Base-by-base conservation (phyloP, 1,140 invertebrate genomes). In the Andricus grossulariae region DNA sequence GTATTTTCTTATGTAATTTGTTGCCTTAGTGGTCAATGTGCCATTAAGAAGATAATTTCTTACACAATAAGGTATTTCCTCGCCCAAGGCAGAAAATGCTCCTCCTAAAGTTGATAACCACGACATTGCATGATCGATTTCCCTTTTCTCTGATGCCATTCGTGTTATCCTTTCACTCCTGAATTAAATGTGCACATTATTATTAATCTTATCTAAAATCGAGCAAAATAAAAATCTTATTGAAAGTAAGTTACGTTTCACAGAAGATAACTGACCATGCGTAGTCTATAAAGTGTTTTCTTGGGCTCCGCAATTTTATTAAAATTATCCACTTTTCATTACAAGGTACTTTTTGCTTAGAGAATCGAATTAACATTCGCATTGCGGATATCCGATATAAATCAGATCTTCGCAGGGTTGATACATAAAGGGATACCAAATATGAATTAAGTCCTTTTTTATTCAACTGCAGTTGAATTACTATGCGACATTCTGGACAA, bases 41-140 rank as follows among this genome's bases (percentile, higher is more conserved):
- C 16, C 16, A 32, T 66, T 50, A 71, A 75, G 71, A 32, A 52
- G 79, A 74, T 77, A 72, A 50, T 39, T 51, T 85, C 95, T 94
- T 94, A 97, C 96, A 93, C 95, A 98, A 85, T 95, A 90, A 72
- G 91, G 85, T 91, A 95, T 95, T 81, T 96, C 93, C 87, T 99
- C 98, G 18, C 98, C 98, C 70, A 99, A 92, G 11, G 97, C 95
- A 21, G 98, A 99, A 91, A 97, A 99, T 7, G 96, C 98, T 57
- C 98, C 98, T 71, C 98, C 98, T 15, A 99, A 92, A 2, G 98
- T 99, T n/a, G 97, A 99, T 4, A 99, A 92, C 97, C 97, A 98
- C 5, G 97, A 97, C 93, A 98, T 95, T 11, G 95, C 93, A 92
- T 96, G 94, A 86, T 97, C 96, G 80, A 97, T 91, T 91, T 97